These are phyloP conservation scores for Paralichthys olivaceus DNA, from an alignment of 2,113 vertebrate species.

Conservation along the genomic window DNA sequence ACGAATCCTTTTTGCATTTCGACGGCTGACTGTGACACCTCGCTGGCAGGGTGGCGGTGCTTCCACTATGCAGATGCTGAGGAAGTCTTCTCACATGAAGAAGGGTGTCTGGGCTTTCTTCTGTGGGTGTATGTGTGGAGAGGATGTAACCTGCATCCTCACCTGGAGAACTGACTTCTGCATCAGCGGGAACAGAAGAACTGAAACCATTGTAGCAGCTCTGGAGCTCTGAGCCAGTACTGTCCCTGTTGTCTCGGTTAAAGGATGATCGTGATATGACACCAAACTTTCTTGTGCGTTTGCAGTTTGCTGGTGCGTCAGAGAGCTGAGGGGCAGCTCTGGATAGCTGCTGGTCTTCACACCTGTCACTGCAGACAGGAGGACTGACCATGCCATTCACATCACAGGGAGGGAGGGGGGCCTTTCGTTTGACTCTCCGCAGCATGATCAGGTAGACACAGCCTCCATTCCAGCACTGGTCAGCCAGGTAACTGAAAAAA, in stretches of 20 bases:
- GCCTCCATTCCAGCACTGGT: slow-evolving; percentile 98
- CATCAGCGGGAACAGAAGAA: slow-evolving; percentile 71
- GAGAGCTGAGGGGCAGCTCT: slow-evolving; percentile 71
- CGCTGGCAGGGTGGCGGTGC: slow-evolving; percentile 59
- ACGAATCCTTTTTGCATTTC: slow-evolving; percentile 80
- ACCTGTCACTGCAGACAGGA: slow-evolving; percentile 73
- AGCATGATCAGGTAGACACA: slow-evolving; percentile 97
- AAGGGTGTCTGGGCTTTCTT: slow-evolving; percentile 44
- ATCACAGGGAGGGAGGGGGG: slow-evolving; percentile 86
- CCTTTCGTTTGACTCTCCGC: slow-evolving; percentile 94
- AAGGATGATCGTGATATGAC: slow-evolving; percentile 88
- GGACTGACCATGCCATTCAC: slow-evolving; percentile 76
- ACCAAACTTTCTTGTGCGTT: slow-evolving; percentile 93
- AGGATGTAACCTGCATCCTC: slow-evolving; percentile 39
- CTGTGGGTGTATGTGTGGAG: slow-evolving; percentile 23
- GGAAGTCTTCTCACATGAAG: slow-evolving; percentile 38
- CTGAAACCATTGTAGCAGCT: slow-evolving; percentile 21
- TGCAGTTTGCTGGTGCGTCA: slow-evolving; percentile 79
- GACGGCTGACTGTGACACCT: slow-evolving; percentile 76
- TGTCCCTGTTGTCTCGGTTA: slow-evolving; percentile 76
- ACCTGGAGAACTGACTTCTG: slow-evolving; percentile 71
- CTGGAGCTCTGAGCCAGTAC: slow-evolving; percentile 59
- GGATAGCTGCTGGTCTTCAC: slow-evolving; percentile 77
- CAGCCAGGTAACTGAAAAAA: slow-evolving; percentile 91
- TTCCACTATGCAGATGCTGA: slow-evolving; percentile 54